A percentile compares a stretch with the other conserved stretches of the same genome.
Conservation (phyloP, 2,888 invertebrate species). For the Cataglyphis cursor region DNA sequence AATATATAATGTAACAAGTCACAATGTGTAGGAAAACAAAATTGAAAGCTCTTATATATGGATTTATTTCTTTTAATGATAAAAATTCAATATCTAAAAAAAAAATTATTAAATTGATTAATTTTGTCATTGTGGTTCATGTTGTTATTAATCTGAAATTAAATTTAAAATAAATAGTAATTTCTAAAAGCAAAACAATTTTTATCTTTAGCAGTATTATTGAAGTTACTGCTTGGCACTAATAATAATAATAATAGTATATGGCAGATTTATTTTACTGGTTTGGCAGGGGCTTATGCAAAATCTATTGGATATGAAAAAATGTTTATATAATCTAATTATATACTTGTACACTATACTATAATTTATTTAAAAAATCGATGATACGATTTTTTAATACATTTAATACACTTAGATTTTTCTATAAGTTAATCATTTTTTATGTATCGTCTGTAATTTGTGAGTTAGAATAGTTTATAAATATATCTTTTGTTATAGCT, state of each 20-base stretch:
- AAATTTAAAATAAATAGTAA: background rate
- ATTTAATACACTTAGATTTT: slow-evolving; percentile 9
- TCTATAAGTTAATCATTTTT: slow-evolving; percentile 13
- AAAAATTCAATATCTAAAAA: background rate
- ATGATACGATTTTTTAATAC: slow-evolving; percentile 5
- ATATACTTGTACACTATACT: slow-evolving; percentile 30
- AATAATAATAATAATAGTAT: background rate
- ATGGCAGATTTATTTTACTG: slow-evolving; percentile 4
- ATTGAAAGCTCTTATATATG: slow-evolving; percentile 1
- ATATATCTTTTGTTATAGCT: background rate
- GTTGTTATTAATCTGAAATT: background rate
- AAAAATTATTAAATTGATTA: background rate
- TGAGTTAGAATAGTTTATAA: background rate
- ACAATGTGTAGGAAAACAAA: background rate
- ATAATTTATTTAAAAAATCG: background rate
- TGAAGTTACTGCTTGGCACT: background rate
- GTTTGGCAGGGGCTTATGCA: background rate
- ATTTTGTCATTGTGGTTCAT: background rate
- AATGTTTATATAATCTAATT: slow-evolving; percentile 6
- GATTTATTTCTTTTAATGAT: slow-evolving; percentile 21
- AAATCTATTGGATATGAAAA: slow-evolving; percentile 22
- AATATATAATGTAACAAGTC: background rate
- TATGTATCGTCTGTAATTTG: background rate
- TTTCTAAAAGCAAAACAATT: background rate
- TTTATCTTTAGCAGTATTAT: slow-evolving; percentile 1